phyloP scores from a whole-genome alignment of 2,113 vertebrate species.

The Microcebus lehilahytsara region DNA sequence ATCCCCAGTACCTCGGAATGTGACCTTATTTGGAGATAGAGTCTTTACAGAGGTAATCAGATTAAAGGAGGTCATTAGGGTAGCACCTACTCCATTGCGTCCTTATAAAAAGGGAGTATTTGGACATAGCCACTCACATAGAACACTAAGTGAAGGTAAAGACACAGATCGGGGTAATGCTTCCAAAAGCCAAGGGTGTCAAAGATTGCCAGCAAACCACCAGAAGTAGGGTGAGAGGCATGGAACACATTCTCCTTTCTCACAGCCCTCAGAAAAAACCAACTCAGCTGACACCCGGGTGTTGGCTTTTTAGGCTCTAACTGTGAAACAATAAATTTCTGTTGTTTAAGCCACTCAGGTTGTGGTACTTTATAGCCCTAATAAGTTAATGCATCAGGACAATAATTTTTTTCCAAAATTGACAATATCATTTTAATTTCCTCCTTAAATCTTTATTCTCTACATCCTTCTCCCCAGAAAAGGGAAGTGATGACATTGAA shows the following conservation, averaged over 20 bases:
- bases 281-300: not conserved
- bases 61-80: not conserved
- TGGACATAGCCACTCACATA: not conserved
- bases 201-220: not conserved
- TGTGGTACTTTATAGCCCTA: not conserved
- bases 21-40: not conserved
- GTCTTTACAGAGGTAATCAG: not conserved
- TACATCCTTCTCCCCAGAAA: not conserved
- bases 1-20: not conserved
- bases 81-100: not conserved
- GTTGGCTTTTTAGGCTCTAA: not conserved
- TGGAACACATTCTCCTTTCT: not conserved
- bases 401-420: not conserved
- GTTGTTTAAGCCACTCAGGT: not conserved
- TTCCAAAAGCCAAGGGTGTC: not conserved
- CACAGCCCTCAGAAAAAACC: not conserved
- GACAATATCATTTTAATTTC: not conserved
- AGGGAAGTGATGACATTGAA: not conserved
- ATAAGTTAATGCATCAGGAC: not conserved
- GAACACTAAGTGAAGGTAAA: not conserved
- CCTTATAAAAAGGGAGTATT: not conserved
- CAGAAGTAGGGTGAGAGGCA: not conserved
- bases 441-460: not conserved
- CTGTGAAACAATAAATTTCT: not conserved
- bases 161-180: not conserved